These are phyloP conservation scores for Pachycephus smyrnensis DNA, from an alignment of 2,888 invertebrate species.

Conservation along the genomic window DNA sequence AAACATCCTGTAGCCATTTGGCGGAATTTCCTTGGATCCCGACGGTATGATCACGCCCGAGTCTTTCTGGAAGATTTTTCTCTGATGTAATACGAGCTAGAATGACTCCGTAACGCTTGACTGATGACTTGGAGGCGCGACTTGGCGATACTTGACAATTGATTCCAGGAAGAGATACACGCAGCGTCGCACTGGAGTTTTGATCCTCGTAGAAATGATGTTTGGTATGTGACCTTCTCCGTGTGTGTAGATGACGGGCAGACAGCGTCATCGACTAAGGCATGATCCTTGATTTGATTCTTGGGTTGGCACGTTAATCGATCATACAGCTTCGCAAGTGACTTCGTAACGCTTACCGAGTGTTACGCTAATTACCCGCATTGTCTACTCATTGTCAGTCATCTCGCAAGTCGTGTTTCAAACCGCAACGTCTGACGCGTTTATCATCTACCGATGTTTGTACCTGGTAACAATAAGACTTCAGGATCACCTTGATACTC, in stretches of 20 bases:
- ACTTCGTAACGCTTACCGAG: background rate
- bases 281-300: background rate
- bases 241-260: background rate
- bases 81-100: background rate
- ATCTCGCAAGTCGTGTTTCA: background rate
- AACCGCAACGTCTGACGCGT: background rate
- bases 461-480: background rate
- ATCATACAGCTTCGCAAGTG: background rate
- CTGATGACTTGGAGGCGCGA: background rate
- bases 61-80: background rate
- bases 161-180: background rate
- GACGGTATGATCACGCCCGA: background rate
- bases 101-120: background rate
- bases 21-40: background rate
- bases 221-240: background rate
- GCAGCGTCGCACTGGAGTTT: background rate
- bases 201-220: background rate
- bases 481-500: background rate
- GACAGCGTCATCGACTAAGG: background rate
- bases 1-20: background rate
- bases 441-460: background rate
- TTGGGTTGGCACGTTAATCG: background rate
- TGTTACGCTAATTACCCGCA: background rate
- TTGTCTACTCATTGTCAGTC: background rate
- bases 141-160: background rate